Conservation (phyloP, 2,888 invertebrate genomes). For the Tipula vernalis region DNA sequence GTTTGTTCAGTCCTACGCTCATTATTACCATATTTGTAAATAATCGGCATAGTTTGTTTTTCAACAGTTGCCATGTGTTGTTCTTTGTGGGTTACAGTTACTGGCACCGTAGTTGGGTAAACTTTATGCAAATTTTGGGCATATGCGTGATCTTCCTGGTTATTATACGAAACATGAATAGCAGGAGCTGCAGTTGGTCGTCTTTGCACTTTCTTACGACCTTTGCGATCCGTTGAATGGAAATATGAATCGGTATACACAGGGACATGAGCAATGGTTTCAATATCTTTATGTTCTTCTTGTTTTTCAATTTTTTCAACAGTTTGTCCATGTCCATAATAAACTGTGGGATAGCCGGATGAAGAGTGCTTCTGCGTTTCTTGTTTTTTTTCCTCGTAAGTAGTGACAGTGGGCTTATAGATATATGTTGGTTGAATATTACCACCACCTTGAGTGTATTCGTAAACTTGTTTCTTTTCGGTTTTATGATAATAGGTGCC, state of each 20-base stretch:
- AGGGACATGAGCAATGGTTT: slow-evolving; percentile 26
- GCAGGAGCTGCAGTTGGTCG: background rate
- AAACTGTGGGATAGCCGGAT: background rate
- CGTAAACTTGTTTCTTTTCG: slow-evolving; percentile 13
- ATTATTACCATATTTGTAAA: background rate
- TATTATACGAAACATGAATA: background rate
- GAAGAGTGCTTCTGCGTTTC: background rate
- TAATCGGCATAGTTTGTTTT: background rate
- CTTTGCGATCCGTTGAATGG: background rate
- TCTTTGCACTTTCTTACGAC: background rate
- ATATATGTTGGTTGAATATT: slow-evolving; percentile 12
- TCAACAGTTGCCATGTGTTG: background rate
- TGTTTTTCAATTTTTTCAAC: slow-evolving; percentile 14
- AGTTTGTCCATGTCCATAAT: background rate
- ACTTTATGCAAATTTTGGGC: background rate
- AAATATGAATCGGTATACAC: slow-evolving; percentile 14
- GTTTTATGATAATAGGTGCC: slow-evolving; percentile 12
- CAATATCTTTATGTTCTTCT: slow-evolving; percentile 24
- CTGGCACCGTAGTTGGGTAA: background rate
- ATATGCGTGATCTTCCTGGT: background rate
- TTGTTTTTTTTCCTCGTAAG: background rate
- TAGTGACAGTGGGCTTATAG: background rate
- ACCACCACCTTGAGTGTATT: slow-evolving; percentile 12
- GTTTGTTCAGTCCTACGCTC: background rate
- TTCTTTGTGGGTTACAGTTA: background rate